Evolutionary conservation across 2,888 invertebrate species (phyloP), one percentile per base, ranked within the genome.

Genomic region (Pardosa pseudoannulata): DNA sequence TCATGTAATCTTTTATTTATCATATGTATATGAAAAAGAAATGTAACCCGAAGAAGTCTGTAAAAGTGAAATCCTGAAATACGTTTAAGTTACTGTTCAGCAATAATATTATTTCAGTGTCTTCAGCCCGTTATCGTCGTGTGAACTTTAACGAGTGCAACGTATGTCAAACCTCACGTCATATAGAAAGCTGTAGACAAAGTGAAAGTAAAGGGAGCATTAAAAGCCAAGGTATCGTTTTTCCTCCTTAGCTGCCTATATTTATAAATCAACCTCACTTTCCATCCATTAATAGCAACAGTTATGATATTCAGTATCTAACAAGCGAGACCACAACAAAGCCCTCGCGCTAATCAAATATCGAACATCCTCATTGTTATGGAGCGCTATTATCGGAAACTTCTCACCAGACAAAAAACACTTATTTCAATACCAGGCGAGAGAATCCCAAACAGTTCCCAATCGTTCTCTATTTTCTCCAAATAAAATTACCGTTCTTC

Each of bases 401-500:
- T 23, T 16, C 16, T 56, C 7, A 16, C 56, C 3, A 16, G 16
- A 56, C 56, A 7, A 6, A 7, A 7, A 56, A 23, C 23, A 56
- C 56, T 56, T 56, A 56, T 56, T 56, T 23, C 56, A 23, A 23
- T 56, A 56, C 56, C 56, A 56, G 56, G 23, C 56, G 16, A 56
- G 16, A 56, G 56, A 56, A 36, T 6, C 29, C 31, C 36, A 31
- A 65, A 65, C 68, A 19, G 23, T 39, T 36, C 13, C 70, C 39
- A 70, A 70, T 41, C 23, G 27, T 41, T 41, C 16, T 41, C 70
- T 70, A 32, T n/a, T 70, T 56, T 72, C 65, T 72, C 64, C 67
- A 78, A 78, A 83, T 65, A 83, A 78, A 83, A 72, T 73, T 76
- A 72, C 81, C 32, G 41, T 56, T 31, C 62, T 29, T 19, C 50